Percentiles rank a stretch among this genome's conserved stretches.
Evolutionary conservation across 2,797 vertebrate genomes (phyloP).

Genomic region (Tapera naevia): DNA sequence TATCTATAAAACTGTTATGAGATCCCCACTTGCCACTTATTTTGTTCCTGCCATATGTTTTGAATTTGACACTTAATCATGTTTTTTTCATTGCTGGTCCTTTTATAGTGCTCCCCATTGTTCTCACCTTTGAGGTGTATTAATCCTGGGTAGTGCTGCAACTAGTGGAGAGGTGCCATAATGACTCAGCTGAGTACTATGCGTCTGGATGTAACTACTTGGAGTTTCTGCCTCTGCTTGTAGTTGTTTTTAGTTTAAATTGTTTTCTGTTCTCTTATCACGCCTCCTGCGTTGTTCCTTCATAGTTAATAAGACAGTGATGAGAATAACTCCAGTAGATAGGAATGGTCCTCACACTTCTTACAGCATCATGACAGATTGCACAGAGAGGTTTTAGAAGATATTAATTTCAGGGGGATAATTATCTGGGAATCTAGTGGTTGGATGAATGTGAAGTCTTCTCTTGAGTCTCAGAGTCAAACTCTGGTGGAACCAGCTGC

Average conservation of each 20-base stretch:
- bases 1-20: neutral
- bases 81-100: neutral
- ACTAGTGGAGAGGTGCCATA: neutral
- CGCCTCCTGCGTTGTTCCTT: neutral
- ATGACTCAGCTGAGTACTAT: neutral
- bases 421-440: neutral
- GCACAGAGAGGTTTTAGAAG: neutral
- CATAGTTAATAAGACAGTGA: neutral
- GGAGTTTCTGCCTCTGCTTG: neutral
- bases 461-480: neutral
- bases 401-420: neutral
- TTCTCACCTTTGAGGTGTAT: neutral
- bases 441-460: neutral
- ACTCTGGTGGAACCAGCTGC: neutral
- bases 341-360: neutral
- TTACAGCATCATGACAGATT: neutral
- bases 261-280: neutral
- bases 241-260: neutral
- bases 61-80: neutral
- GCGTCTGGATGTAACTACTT: neutral
- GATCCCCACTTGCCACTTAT: neutral
- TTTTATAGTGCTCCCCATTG: neutral
- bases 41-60: neutral
- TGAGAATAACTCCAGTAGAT: neutral
- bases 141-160: neutral